Percentiles rank a stretch among this genome's conserved stretches.
These are phyloP conservation scores for Urechis unicinctus DNA, from an alignment of 2,888 invertebrate genomes.

Conservation along the genomic window DNA sequence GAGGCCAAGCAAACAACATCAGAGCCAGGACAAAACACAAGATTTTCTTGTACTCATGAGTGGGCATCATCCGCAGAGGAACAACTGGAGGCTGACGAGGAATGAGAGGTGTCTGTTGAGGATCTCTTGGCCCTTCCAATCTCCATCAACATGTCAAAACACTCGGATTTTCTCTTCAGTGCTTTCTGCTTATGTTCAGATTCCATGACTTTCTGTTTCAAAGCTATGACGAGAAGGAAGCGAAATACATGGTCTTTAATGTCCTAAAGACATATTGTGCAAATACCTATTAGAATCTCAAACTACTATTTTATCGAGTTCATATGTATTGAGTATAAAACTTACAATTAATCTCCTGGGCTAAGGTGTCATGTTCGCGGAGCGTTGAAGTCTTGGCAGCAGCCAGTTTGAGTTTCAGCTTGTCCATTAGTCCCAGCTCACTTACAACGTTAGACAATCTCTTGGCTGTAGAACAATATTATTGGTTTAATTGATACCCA, in stretches of 20 bases:
- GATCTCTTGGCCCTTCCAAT: neutral
- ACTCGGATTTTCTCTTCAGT: conserved; percentile 5
- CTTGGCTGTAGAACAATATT: neutral
- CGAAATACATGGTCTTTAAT: no score
- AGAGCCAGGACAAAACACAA: no score
- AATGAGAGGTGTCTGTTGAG: neutral
- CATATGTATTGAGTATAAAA: neutral
- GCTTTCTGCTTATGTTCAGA: neutral
- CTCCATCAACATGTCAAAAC: conserved; percentile 3
- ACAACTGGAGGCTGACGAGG: neutral
- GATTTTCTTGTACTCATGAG: no score
- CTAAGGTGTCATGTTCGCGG: neutral
- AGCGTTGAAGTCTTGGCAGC: neutral
- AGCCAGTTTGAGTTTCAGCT: neutral
- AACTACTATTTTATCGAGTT: neutral
- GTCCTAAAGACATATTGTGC: no score
- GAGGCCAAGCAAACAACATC: no score
- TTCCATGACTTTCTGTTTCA: neutral
- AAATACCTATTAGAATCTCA: no score
- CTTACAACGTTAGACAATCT: neutral
- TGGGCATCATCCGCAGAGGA: neutral
- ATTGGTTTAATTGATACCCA: no score
- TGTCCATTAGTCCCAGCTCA: neutral
- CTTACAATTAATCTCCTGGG: neutral
- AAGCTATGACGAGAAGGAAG: neutral